A percentile compares a stretch with the other conserved stretches of the same genome.
These are phyloP conservation scores for Agelas oroides DNA, from an alignment of 37 sponge, comb jelly and placozoan genomes.

Conservation along the genomic window DNA sequence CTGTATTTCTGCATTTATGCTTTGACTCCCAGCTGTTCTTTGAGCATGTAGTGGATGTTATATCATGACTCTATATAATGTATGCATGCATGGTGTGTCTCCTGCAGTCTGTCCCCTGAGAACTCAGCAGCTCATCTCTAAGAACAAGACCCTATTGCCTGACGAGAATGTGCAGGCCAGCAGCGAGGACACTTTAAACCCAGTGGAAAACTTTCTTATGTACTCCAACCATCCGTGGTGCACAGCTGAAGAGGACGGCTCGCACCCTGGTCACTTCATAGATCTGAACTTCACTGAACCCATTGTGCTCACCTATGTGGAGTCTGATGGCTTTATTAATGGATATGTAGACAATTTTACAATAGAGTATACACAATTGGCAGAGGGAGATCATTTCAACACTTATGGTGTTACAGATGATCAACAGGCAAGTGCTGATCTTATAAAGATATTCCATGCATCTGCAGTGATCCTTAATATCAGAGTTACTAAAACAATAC, in stretches of 20 bases:
- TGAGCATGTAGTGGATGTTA: too few species aligned
- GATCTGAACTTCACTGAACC: conserved; percentile 51
- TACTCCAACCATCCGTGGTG: conserved; percentile 18
- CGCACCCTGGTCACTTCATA: background rate
- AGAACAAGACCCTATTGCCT: conserved; percentile 16
- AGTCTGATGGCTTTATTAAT: conserved; percentile 7
- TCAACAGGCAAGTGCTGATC: background rate
- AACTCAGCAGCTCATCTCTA: conserved; percentile 1
- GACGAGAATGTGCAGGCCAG: background rate
- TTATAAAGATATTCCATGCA: conserved; percentile 12
- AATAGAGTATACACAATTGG: conserved; percentile 1
- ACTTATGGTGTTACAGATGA: conserved; percentile 28
- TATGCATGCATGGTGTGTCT: too few species aligned
- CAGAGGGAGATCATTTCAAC: conserved; percentile 8
- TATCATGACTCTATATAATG: too few species aligned
- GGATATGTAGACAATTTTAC: conserved; percentile 33
- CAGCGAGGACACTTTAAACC: conserved; percentile 26
- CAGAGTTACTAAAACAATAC: too few species aligned
- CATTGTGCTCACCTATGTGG: conserved; percentile 7
- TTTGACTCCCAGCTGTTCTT: too few species aligned
- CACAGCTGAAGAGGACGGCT: background rate
- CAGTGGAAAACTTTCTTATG: conserved; percentile 1
- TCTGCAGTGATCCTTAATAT: background rate
- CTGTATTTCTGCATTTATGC: too few species aligned
- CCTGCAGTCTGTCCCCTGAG: conserved; percentile 46